These are phyloP conservation scores for Berghia stephanieae DNA, from an alignment of 1,140 invertebrate species.

Conservation along the genomic window DNA sequence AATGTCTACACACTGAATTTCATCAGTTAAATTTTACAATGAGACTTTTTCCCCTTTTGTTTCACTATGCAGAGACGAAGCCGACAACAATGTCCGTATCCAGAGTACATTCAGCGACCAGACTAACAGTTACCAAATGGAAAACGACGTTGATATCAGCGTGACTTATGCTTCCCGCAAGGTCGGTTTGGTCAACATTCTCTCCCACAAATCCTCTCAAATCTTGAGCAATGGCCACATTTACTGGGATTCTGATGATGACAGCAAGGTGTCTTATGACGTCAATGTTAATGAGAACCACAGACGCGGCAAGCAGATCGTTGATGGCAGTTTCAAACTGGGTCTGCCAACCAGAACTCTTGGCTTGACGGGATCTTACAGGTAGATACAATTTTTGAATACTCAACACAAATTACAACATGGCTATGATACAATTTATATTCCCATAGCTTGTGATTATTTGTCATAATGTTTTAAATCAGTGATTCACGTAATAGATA, in stretches of 20 bases:
- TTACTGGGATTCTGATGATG: slow-evolving; percentile 21
- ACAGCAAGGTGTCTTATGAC: slow-evolving; percentile 26
- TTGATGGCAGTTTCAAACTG: slow-evolving; percentile 28
- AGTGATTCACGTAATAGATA: no score
- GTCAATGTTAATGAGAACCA: slow-evolving; percentile 16
- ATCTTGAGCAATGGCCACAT: slow-evolving; percentile 18
- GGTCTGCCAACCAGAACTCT: slow-evolving; percentile 33
- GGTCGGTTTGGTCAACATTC: neutral
- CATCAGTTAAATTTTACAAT: no score
- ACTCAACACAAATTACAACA: neutral
- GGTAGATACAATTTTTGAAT: no score
- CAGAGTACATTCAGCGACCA: neutral
- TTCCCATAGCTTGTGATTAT: neutral
- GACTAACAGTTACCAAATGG: neutral
- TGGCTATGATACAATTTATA: neutral
- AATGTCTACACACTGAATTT: no score
- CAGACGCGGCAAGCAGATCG: neutral
- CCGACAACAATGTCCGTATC: neutral
- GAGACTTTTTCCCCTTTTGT: no score
- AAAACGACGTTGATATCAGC: slow-evolving; percentile 8
- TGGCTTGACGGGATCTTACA: slow-evolving; percentile 20
- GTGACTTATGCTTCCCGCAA: slow-evolving; percentile 13
- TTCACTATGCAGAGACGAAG: neutral
- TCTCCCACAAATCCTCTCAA: neutral
- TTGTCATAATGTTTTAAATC: no score